Percentiles rank a stretch among this genome's conserved stretches.
phyloP scores from a whole-genome alignment of 1,140 invertebrate species.

The Nebria ingens region DNA sequence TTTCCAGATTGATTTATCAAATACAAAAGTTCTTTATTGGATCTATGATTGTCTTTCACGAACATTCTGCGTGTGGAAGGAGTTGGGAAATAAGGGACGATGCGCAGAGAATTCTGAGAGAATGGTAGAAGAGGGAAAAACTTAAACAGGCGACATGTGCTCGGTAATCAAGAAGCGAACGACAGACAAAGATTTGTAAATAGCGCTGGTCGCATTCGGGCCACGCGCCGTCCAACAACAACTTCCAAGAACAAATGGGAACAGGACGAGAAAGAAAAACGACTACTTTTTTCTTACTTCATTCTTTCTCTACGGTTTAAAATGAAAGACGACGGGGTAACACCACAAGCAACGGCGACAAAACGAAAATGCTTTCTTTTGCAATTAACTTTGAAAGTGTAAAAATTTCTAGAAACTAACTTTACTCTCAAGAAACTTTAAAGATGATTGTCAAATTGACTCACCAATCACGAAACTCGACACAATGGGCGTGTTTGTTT shows the following conservation, averaged over 20 bases:
- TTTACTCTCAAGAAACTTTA: not conserved
- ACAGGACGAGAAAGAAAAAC: not conserved
- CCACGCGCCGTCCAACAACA: not conserved
- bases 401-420: not conserved
- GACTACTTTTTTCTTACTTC: not conserved
- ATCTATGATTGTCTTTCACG: conserved; percentile 4
- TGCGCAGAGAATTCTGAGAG: not conserved
- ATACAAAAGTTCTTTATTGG: conserved; percentile 9
- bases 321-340: not conserved
- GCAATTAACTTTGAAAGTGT: not conserved
- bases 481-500: not conserved
- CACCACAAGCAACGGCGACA: not conserved
- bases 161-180: not conserved
- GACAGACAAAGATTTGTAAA: conserved; percentile 5
- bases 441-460: not conserved
- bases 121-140: not conserved
- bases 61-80: not conserved
- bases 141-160: not conserved
- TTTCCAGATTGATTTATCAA: conserved; percentile 6
- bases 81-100: not conserved
- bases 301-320: not conserved
- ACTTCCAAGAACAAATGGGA: not conserved
- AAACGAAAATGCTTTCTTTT: conserved; percentile 3
- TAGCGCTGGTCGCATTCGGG: not conserved
- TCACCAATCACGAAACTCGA: not conserved